Evolutionary conservation across 2,888 invertebrate genomes (phyloP).

Genomic region (Hybos culiciformis): DNA sequence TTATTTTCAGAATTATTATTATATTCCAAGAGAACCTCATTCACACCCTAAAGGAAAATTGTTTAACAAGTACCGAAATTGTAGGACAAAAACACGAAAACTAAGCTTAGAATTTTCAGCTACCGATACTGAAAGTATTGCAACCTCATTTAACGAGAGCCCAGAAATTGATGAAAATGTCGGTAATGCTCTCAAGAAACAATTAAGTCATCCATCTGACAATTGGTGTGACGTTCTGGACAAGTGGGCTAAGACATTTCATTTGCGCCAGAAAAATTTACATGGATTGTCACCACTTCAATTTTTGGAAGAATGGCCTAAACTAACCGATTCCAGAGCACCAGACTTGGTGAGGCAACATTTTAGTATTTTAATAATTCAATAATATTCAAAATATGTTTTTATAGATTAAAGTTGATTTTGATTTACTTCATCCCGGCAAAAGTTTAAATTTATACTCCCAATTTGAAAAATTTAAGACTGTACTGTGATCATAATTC

Average conservation of each 20-base stretch:
- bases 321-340: conserved; percentile 9
- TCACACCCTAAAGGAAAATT: not conserved
- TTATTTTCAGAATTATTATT: not conserved
- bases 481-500: no score
- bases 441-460: no score
- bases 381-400: no score
- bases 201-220: conserved; percentile 6
- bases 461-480: no score
- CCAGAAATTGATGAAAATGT: conserved; percentile 8
- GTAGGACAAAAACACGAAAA: not conserved
- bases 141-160: not conserved
- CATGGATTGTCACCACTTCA: conserved; percentile 1
- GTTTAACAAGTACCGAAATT: not conserved
- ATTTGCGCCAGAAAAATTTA: conserved; percentile 8
- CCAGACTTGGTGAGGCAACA: conserved; percentile 9
- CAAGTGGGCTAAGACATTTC: conserved; percentile 11
- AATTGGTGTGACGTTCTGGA: conserved; percentile 13
- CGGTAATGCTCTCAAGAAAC: conserved; percentile 6
- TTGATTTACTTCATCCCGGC: no score
- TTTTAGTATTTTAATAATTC: no score
- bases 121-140: not conserved
- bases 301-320: conserved; percentile 10
- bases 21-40: not conserved
- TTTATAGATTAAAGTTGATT: no score
- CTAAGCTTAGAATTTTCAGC: not conserved